Percentiles rank a stretch among this genome's conserved stretches.
Evolutionary conservation across 2,888 invertebrate species (phyloP).

Genomic region (Ennomos erosarius): DNA sequence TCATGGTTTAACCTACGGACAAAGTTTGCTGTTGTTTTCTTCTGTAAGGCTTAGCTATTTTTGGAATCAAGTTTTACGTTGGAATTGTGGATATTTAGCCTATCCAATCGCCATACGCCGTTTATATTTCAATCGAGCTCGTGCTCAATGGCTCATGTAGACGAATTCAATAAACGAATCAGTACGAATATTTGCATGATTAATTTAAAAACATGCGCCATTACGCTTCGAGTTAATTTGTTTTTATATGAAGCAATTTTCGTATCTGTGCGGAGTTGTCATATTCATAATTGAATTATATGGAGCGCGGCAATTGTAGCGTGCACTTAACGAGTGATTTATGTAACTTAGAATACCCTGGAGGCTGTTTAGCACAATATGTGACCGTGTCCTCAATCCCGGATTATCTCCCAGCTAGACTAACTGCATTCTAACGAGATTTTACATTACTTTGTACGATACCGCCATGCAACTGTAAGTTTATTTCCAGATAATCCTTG

Average conservation of each 20-base stretch:
- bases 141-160: background rate
- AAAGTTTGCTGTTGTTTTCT: constrained; percentile 1
- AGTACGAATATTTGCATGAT: constrained; percentile 10
- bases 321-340: constrained; percentile 77
- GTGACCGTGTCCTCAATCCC: constrained; percentile 53
- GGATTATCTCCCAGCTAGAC: constrained; percentile 46
- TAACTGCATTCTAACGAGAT: constrained; percentile 32
- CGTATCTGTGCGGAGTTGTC: constrained; percentile 53
- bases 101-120: background rate
- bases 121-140: too few relatives aligned
- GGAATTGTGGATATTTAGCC: background rate
- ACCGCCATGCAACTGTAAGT: constrained; percentile 6
- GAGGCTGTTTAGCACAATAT: constrained; percentile 61
- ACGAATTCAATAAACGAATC: constrained; percentile 10
- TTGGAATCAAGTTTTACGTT: background rate
- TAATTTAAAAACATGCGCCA: constrained; percentile 12
- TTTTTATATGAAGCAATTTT: constrained; percentile 32
- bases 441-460: constrained; percentile 20
- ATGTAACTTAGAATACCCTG: constrained; percentile 68
- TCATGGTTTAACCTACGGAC: constrained; percentile 9
- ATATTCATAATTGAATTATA: constrained; percentile 79
- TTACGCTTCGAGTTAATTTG: constrained; percentile 24
- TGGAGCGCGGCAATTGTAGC: constrained; percentile 74
- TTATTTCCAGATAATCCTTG: constrained; percentile 13
- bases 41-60: background rate